Base-by-base conservation (phyloP, 1,140 invertebrate species). In the Bombus haemorrhoidalis region DNA sequence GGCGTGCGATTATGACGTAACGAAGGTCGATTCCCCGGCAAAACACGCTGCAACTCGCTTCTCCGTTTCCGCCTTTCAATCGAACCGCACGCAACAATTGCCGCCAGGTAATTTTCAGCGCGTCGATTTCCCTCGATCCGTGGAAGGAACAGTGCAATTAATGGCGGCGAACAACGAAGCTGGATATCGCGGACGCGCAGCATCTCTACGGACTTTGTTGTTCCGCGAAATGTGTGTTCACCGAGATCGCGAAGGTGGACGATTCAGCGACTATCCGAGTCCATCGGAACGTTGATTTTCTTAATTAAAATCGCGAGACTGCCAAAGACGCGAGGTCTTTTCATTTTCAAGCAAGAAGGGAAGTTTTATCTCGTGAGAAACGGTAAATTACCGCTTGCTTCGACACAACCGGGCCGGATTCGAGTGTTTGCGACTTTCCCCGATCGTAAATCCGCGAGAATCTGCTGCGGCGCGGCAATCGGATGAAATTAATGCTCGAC, bases 401-500 rank as follows among this genome's bases (percentile, higher is more conserved):
- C 28, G 68, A 72, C 37, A 41, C 9, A 10, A 9, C 10, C 34
- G 32, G 22, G 0, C 12, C 9, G 25, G 25, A 41, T 39, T 41
- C 25, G 78, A 57, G 34, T 41, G 59, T 68, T 74, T 57, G 41
- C 43, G 59, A 79, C 41, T 83, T 43, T 9, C 1, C 1, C 5
- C 59, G 71, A 59, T 85, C 83, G 53, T 81, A 68, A 81, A 73
- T 74, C 71, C 41, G 69, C 32, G 41, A 22, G 47, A 83, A 73
- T 80, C 57, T 47, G 39, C 43, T 53, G 34, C 57, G 15, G 71
- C 37, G 22, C 75, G 47, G 66, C 62, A 81, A 76, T 83, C 71
- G 71, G 59, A 86, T 41, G 80, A 43, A 87, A 66, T 71, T 86
- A 79, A 72, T 75, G 75, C 85, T 53, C 71, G 39, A 39, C 87